Evolutionary conservation across 2,797 vertebrate species (phyloP), one percentile per base, ranked within the genome.

Genomic region (Glyptemys insculpta): DNA sequence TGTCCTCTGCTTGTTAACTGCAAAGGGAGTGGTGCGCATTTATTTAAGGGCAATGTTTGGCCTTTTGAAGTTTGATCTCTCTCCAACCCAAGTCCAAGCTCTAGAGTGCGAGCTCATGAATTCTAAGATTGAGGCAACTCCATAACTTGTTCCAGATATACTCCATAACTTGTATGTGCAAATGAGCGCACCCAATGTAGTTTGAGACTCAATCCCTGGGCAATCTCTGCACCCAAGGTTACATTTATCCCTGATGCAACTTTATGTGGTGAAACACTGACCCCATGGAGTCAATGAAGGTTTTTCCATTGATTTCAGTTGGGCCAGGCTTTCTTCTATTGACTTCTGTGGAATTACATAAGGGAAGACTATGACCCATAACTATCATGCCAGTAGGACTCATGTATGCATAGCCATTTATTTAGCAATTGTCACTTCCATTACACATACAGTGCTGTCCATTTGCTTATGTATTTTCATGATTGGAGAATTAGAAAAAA

Each of bases 41-140:
- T 41, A 78, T 90, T 94, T 49, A 8, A 90, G 87, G 94, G 89
- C 94, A 96, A 0, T 0, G 3, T 96, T 90, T 52, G 37, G 54
- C 8, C 34, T 93, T 96, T 96, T 97, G 96, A 96, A 96, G 94
- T 97, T 96, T 82, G 15, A 37, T 29, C 54, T 41, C 65, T 94
- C 80, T 84, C 5, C 5, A 31, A 59, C 65, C 81, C 83, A 87
- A 80, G 0, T 89, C 62, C 87, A 96, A 91, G 82, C 95, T 91
- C 91, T 65, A 8, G 90, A 6, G 4, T 74, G 94, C 72, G 86
- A 91, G 83, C 95, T 96, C 94, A 82, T 68, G 92, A 94, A 95
- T 89, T 65, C 74, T 91, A 62, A 54, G 49, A 93, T 18, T 8
- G 57, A 56, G 93, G 88, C 83, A 87, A 90, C 81, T 47, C 44